phyloP scores from a whole-genome alignment of 2,888 invertebrate species.

The Lasioglossum marginatum region DNA sequence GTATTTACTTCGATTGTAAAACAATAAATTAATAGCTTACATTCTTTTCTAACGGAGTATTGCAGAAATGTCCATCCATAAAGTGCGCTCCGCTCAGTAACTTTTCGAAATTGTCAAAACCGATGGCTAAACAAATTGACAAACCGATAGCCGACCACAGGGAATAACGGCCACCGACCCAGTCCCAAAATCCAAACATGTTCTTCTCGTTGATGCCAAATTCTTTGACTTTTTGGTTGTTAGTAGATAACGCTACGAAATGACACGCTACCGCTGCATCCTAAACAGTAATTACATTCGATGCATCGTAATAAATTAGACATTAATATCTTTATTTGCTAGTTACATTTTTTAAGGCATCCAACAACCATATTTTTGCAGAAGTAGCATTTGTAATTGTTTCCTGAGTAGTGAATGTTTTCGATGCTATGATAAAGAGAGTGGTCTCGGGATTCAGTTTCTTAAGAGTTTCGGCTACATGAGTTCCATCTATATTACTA shows the following conservation, averaged over 20 bases:
- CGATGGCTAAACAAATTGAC: slow-evolving; percentile 96
- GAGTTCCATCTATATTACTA: slow-evolving; percentile 99
- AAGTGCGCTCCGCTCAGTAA: slow-evolving; percentile 96
- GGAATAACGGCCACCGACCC: slow-evolving; percentile 99
- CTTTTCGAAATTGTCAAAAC: slow-evolving; percentile 97
- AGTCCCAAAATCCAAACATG: slow-evolving; percentile 99
- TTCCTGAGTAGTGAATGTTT: slow-evolving; percentile 99
- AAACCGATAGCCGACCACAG: slow-evolving; percentile 99
- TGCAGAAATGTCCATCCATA: slow-evolving; percentile 97
- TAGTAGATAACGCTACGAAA: slow-evolving; percentile 99
- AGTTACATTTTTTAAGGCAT: slow-evolving; percentile 93
- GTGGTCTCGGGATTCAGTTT: slow-evolving; percentile 96
- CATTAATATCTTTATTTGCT: neutral
- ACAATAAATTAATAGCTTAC: slow-evolving; percentile 85
- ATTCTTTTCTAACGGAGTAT: slow-evolving; percentile 95
- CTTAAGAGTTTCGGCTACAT: slow-evolving; percentile 96
- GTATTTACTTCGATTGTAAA: slow-evolving; percentile 13
- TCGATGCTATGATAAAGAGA: slow-evolving; percentile 99
- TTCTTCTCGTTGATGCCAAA: slow-evolving; percentile 99
- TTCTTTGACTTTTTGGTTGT: slow-evolving; percentile 95
- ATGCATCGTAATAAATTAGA: neutral
- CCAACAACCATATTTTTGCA: slow-evolving; percentile 98
- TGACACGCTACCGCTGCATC: slow-evolving; percentile 95
- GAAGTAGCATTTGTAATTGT: slow-evolving; percentile 99
- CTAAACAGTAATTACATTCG: slow-evolving; percentile 82